A percentile compares a stretch with the other conserved stretches of the same genome.
Conservation (phyloP, 2,797 vertebrate genomes). For the Gymnothorax javanicus region DNA sequence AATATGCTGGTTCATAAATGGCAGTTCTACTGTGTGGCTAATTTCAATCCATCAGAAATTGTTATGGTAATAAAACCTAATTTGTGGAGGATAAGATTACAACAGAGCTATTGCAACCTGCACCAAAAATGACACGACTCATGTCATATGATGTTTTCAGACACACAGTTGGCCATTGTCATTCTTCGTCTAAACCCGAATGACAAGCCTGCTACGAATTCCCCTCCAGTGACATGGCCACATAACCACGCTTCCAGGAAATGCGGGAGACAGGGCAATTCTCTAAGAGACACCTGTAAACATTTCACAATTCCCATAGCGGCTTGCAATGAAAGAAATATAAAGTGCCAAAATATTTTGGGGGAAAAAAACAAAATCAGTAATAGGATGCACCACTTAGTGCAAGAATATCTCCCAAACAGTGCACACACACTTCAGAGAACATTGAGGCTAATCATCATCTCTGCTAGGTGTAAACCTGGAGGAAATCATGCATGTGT, state of each 20-base stretch:
- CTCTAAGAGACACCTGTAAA: conserved; percentile 38
- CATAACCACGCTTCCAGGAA: conserved; percentile 34
- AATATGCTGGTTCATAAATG: background rate
- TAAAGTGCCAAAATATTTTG: background rate
- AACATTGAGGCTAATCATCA: background rate
- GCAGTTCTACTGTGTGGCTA: background rate
- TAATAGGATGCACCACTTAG: background rate
- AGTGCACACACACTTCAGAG: background rate
- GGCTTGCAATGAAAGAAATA: background rate
- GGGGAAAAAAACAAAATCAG: background rate
- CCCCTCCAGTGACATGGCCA: background rate
- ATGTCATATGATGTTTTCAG: background rate
- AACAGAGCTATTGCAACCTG: background rate
- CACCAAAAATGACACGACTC: background rate
- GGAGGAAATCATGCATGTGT: too few species aligned
- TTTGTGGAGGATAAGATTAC: background rate
- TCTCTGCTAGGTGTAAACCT: background rate
- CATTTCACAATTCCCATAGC: conserved; percentile 50
- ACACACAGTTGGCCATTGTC: background rate
- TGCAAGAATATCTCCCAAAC: too few species aligned
- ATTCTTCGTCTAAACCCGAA: background rate
- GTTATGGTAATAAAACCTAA: background rate
- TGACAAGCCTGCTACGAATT: background rate
- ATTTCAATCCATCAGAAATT: background rate
- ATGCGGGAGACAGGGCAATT: conserved; percentile 44